Evolutionary conservation across 2,797 vertebrate species (phyloP).

Genomic region (Vipera ursinii): DNA sequence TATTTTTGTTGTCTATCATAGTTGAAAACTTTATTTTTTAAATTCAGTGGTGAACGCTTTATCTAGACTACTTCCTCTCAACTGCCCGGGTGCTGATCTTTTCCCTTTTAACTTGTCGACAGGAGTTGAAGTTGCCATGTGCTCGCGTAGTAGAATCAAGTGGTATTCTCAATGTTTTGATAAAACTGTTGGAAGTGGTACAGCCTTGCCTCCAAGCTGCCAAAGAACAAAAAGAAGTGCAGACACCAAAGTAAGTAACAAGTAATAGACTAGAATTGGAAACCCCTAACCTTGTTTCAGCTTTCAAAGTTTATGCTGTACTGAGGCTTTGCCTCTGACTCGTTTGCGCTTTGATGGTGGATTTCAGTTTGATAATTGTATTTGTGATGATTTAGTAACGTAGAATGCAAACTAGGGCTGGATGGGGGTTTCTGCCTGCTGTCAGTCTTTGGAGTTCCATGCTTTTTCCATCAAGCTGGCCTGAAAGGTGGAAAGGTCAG

Average conservation of each 20-base stretch:
- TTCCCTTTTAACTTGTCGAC: background rate
- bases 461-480: background rate
- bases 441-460: background rate
- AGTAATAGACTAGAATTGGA: background rate
- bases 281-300: background rate
- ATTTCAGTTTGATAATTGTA: background rate
- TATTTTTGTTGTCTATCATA: background rate
- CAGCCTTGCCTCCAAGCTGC: constrained; percentile 94
- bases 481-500: background rate
- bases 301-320: background rate
- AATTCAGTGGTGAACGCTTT: background rate
- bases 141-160: constrained; percentile 91
- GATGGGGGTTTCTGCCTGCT: background rate
- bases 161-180: constrained; percentile 89
- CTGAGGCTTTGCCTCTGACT: background rate
- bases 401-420: background rate
- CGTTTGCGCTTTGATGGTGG: background rate
- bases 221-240: constrained; percentile 95
- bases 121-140: constrained; percentile 92
- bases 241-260: constrained; percentile 89
- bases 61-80: background rate
- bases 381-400: background rate
- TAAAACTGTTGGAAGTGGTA: constrained; percentile 94
- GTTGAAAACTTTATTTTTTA: background rate
- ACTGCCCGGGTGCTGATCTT: background rate